Base-by-base conservation (phyloP, 2,113 vertebrate genomes). In the Podiceps cristatus region DNA sequence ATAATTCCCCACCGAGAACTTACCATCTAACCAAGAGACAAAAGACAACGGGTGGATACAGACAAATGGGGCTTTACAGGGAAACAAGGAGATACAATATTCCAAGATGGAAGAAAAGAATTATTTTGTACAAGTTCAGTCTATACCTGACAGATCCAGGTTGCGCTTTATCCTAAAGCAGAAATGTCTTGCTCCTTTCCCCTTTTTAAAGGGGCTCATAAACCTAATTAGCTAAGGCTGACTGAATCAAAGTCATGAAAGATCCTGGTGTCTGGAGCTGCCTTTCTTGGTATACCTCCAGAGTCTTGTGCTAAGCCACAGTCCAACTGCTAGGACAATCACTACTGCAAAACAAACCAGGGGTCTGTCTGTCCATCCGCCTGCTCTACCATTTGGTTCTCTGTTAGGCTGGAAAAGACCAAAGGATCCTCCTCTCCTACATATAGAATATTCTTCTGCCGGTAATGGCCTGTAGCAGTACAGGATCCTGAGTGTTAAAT, bases 141-240 rank as follows among this genome's bases (percentile, higher is more conserved):
- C 52, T 92, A 16, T 35, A 66, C 71, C 87, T 96, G 82, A 79
- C 67, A 90, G 72, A 91, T 62, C 22, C 71, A 73, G 47, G 16
- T 56, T 67, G 76, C 86, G 93, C 71, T 96, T 96, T 93, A 68
- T 78, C 56, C 82, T 91, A 91, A 95, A 93, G 92, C 78, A 93
- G 66, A 83, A 92, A 55, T 63, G 16, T 59, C 58, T 88, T 86
- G 49, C 17, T 91, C 49, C 35, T 74, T 77, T 79, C 33, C 78
- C 73, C 89, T 93, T 94, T 76, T 53, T 75, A 85, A 96, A 68
- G 93, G 89, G 83, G 37, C 4, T 94, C 10, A 53, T 73, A 45
- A 84, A 69, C 44, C 55, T 44, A 31, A 71, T 24, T 82, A 58
- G 20, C 72, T 90, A n/a, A 85, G 40, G 53, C 31, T 55, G 71